These are phyloP conservation scores for Embidobia sp. DNA, from an alignment of 2,888 invertebrate genomes.

Conservation along the genomic window DNA sequence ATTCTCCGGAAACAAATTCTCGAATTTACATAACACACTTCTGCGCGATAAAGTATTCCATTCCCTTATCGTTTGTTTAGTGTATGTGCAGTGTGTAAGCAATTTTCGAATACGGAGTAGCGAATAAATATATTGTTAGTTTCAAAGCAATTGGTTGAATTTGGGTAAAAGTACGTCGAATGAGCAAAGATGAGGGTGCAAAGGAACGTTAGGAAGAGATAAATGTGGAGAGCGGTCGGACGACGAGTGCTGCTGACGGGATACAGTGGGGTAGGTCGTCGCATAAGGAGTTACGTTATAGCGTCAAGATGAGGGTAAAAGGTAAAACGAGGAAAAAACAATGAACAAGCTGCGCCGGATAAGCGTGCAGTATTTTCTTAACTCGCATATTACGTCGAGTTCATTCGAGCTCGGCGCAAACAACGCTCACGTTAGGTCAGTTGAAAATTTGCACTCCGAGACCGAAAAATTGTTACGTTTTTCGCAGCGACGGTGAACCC, in stretches of 20 bases:
- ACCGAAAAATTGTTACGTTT: too few relatives aligned
- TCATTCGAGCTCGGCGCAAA: slow-evolving; percentile 17
- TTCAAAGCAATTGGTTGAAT: slow-evolving; percentile 44
- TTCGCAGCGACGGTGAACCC: too few relatives aligned
- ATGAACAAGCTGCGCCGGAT: slow-evolving; percentile 3
- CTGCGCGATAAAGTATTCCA: background rate
- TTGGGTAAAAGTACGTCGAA: slow-evolving; percentile 40
- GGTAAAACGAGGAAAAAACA: slow-evolving; percentile 28
- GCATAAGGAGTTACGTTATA: slow-evolving; percentile 48
- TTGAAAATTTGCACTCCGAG: background rate
- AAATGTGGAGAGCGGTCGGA: slow-evolving; percentile 38
- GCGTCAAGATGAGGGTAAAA: slow-evolving; percentile 5
- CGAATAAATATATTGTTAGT: slow-evolving; percentile 34
- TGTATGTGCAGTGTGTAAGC: slow-evolving; percentile 49
- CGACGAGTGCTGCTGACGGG: slow-evolving; percentile 66
- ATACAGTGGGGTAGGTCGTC: slow-evolving; percentile 53
- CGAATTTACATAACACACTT: slow-evolving; percentile 1
- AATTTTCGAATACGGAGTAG: slow-evolving; percentile 32
- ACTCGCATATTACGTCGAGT: slow-evolving; percentile 17
- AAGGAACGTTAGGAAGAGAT: slow-evolving; percentile 34
- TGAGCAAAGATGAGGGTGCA: slow-evolving; percentile 16
- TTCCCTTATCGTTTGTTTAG: slow-evolving; percentile 32
- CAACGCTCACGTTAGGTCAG: slow-evolving; percentile 5
- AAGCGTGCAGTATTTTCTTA: slow-evolving; percentile 14
- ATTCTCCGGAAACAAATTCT: slow-evolving; percentile 1